phyloP scores from a whole-genome alignment of 1,140 invertebrate species.

The Drosophila leontia region DNA sequence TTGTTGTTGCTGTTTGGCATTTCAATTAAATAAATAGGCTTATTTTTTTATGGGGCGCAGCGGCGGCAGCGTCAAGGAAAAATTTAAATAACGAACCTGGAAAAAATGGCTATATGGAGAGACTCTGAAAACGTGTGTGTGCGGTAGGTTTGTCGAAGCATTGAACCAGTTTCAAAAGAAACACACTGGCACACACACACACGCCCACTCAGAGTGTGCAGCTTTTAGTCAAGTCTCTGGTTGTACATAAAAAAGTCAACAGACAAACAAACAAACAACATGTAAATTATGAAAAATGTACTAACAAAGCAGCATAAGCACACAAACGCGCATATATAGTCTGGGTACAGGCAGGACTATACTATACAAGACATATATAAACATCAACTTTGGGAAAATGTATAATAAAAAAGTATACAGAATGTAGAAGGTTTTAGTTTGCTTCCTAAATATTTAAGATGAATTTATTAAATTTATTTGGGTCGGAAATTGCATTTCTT shows the following conservation, averaged over 20 bases:
- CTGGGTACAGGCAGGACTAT: conserved; percentile 3
- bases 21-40: conserved; percentile 83
- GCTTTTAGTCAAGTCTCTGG: conserved; percentile 78
- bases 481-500: not conserved
- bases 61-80: conserved; percentile 40
- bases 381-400: not conserved
- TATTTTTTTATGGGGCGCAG: conserved; percentile 64
- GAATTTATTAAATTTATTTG: not conserved
- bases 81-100: conserved; percentile 71
- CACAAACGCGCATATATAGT: conserved; percentile 13
- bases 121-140: conserved; percentile 14
- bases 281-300: conserved; percentile 83
- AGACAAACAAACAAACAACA: conserved; percentile 76
- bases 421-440: not conserved
- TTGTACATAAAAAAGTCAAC: conserved; percentile 80
- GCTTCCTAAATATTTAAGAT: not conserved
- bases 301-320: conserved; percentile 72
- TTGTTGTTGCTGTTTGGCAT: conserved; percentile 58
- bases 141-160: conserved; percentile 32
- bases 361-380: conserved; percentile 6
- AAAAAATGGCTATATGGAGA: conserved; percentile 36
- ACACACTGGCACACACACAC: conserved; percentile 16
- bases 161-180: conserved; percentile 68
- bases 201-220: conserved; percentile 36
- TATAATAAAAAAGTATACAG: not conserved